phyloP scores from a whole-genome alignment of 2,113 vertebrate species.

The Clupea harengus region DNA sequence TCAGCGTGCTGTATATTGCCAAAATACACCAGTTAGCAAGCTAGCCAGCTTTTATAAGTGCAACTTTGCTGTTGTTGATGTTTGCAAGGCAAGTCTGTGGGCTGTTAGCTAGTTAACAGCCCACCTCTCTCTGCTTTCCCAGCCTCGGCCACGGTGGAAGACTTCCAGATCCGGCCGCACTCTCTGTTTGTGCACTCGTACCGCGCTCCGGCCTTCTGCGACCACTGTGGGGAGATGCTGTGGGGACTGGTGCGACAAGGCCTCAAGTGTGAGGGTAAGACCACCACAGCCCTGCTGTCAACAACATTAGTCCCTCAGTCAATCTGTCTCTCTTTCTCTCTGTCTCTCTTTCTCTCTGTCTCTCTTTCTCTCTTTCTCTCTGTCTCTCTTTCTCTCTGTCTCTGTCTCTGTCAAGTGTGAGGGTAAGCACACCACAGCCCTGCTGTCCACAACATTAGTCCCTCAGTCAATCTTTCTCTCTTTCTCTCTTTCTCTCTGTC shows the following conservation, averaged over 20 bases:
- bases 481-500: no score
- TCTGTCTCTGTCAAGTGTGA: no score
- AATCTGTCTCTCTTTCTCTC: no score
- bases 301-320: no score
- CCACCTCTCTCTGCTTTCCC: conserved; percentile 9
- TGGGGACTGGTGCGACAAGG: conserved; percentile 96
- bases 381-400: no score
- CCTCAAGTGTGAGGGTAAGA: conserved; percentile 94
- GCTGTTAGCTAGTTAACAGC: background rate
- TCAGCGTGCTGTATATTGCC: no score
- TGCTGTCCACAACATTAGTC: no score
- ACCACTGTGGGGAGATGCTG: conserved; percentile 97
- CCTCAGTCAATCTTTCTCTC: no score
- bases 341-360: no score
- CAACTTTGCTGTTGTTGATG: background rate
- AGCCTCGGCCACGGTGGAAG: conserved; percentile 96
- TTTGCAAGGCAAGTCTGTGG: background rate
- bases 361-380: no score
- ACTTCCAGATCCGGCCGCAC: conserved; percentile 96
- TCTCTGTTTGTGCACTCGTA: conserved; percentile 94
- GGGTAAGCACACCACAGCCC: no score
- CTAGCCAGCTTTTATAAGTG: background rate
- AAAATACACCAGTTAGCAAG: background rate
- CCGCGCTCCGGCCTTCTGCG: conserved; percentile 93
- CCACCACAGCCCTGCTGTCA: background rate